Base-by-base conservation (phyloP, 1,140 invertebrate species). In the Reticulitermes speratus region DNA sequence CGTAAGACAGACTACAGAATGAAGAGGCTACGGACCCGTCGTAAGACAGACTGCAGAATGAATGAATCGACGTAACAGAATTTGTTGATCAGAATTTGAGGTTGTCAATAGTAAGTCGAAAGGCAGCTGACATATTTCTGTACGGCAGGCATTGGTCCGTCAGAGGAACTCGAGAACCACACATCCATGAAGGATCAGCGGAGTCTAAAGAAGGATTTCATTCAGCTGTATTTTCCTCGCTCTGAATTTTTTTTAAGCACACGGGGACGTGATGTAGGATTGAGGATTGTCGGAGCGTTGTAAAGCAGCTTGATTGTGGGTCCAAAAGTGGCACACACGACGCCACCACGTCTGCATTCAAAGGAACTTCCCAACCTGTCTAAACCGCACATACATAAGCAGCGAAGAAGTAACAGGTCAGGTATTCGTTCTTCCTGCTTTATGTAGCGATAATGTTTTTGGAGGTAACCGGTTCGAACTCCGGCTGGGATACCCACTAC, bases 121-220 rank as follows among this genome's bases (percentile, higher is more conserved):
- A 0, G 65, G n/a, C n/a, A 30, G 65, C 65, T 75, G 30, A 75
- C 14, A 16, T 75, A 6, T n/a, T 75, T 75, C 25, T 75, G n/a
- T 30, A 30, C 7, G 65, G 65, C 65, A 30, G 9, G 25, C 65
- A 75, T 25, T 30, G n/a, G 65, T 30, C 65, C 83, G 44, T 30
- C 83, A 84, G 44, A 84, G 52, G 55, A 84, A 45, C 30, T 52
- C 45, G 16, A 84, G n/a, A 84, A 84, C 25, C 83, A 84, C 52
- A 84, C 83, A 84, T 84, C 83, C 83, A 84, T 84, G 32, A 84
- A 59, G 83, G 83, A 84, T 84, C 83, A 48, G 52, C 83, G 30
- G 7, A 48, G 52, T 84, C 83, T 84, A 59, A 84, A 84, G 83
- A 84, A 84, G 48, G 83, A 59, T 84, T 84, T 84, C n/a, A 75